These are phyloP conservation scores for Catagonus wagneri DNA, from an alignment of 2,113 vertebrate species.

Conservation along the genomic window DNA sequence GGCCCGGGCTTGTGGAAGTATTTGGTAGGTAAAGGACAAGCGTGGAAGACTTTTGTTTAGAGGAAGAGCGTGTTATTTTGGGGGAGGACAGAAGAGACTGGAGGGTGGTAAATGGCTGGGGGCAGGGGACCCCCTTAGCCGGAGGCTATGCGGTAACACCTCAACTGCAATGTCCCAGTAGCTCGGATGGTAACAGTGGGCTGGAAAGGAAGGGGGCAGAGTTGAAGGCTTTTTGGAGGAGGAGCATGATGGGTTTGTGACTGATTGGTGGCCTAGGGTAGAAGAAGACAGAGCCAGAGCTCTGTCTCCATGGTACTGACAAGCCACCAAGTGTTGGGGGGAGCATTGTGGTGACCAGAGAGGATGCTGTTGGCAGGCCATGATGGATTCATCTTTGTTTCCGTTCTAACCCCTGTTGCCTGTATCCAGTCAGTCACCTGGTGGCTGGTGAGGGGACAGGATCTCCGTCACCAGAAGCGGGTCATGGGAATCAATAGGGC, in stretches of 20 bases:
- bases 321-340: neutral
- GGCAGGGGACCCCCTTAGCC: neutral
- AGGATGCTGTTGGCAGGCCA: neutral
- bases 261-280: neutral
- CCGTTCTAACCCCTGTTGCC: neutral
- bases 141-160: neutral
- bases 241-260: neutral
- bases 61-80: neutral
- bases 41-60: neutral
- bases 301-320: neutral
- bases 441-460: neutral
- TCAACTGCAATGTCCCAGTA: neutral
- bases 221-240: conserved; percentile 1
- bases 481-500: neutral
- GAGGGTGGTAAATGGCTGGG: neutral
- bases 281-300: neutral
- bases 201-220: neutral
- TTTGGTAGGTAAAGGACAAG: neutral
- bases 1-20: neutral
- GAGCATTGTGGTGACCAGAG: neutral
- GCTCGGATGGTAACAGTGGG: neutral
- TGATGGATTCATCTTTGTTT: neutral
- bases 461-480: neutral
- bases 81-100: neutral
- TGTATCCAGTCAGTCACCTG: neutral